These are phyloP conservation scores for Anoura caudifer DNA, from an alignment of 2,113 vertebrate genomes.

Conservation along the genomic window DNA sequence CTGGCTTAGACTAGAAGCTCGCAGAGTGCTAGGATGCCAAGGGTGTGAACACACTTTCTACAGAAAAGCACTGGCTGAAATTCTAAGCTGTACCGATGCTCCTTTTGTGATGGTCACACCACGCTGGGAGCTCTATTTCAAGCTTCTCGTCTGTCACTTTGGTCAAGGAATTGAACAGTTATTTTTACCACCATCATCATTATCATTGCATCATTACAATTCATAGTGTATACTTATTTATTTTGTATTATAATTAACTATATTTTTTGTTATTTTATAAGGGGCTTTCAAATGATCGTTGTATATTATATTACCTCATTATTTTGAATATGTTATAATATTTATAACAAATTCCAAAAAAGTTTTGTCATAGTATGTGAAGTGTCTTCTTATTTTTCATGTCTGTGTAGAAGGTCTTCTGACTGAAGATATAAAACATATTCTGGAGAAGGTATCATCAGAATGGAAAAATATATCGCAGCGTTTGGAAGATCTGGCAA, in stretches of 20 bases:
- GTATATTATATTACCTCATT: neutral
- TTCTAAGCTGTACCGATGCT: too few species aligned
- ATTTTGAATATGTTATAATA: neutral
- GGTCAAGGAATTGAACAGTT: neutral
- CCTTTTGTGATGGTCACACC: neutral
- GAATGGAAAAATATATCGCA: constrained; percentile 84
- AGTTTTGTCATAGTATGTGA: neutral
- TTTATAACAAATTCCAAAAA: neutral
- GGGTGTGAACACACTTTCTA: neutral
- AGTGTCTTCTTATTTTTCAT: neutral
- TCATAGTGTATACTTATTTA: neutral
- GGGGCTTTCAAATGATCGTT: neutral
- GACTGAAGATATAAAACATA: constrained; percentile 74
- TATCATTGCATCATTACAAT: neutral
- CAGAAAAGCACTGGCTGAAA: neutral
- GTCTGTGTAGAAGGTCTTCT: constrained; percentile 82
- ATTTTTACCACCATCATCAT: neutral
- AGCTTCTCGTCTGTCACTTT: neutral
- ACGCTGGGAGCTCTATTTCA: accelerated
- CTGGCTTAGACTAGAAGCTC: neutral
- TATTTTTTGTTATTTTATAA: neutral
- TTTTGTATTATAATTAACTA: neutral
- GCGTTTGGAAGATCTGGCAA: constrained; percentile 82
- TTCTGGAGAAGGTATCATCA: constrained; percentile 77
- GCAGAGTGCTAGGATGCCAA: neutral